These are phyloP conservation scores for Paedocypris sp. DNA, from an alignment of 2,113 vertebrate genomes.

Conservation along the genomic window DNA sequence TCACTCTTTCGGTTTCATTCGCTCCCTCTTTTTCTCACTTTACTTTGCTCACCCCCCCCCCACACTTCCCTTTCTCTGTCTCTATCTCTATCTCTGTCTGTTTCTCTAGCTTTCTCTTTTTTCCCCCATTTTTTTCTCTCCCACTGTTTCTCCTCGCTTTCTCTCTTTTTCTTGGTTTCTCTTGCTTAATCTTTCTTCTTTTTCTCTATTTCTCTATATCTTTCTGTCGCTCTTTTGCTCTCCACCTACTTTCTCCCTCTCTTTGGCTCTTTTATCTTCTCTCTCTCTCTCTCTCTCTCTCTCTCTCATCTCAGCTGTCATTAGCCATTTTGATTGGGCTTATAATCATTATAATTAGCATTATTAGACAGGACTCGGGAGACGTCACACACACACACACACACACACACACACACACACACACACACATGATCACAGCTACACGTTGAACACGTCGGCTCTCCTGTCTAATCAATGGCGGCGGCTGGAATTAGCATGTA, in stretches of 20 bases:
- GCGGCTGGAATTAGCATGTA: constrained; percentile 70
- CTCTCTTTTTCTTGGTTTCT: constrained; percentile 3
- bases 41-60: constrained; percentile 6
- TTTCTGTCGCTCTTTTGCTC: no score
- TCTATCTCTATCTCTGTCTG: constrained; percentile 8
- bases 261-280: constrained; percentile 1
- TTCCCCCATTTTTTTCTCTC: no score
- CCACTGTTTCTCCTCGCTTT: no score
- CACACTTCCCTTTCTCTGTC: no score
- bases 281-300: constrained; percentile 3
- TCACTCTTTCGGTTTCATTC: no score
- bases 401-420: constrained; percentile 3
- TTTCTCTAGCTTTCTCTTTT: constrained; percentile 3
- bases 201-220: no score
- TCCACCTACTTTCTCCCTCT: no score
- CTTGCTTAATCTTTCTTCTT: not conserved
- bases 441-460: constrained; percentile 51
- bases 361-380: constrained; percentile 59
- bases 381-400: constrained; percentile 21
- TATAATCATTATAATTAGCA: constrained; percentile 63
- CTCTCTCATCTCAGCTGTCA: constrained; percentile 22
- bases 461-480: constrained; percentile 69
- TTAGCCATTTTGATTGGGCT: constrained; percentile 54
- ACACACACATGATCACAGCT: not conserved
- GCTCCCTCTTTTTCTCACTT: constrained; percentile 1